Evolutionary conservation across 2,113 vertebrate species (phyloP).

Genomic region (Agelaius tricolor): DNA sequence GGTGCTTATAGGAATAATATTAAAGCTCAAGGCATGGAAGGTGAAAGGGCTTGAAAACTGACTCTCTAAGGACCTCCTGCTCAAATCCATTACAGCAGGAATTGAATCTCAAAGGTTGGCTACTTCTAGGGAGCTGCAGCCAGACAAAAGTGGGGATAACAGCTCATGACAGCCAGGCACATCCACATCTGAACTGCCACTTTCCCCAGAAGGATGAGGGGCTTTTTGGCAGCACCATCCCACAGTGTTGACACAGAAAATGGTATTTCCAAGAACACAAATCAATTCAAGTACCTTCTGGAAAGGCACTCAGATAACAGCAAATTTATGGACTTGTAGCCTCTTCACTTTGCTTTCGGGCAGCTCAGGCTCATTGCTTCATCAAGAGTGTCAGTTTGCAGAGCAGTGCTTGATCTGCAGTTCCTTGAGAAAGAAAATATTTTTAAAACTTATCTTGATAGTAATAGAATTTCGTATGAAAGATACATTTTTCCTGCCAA

Average conservation of each 20-base stretch:
- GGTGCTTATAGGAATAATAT: background rate
- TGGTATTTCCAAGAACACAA: background rate
- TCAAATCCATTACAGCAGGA: background rate
- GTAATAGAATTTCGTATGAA: conserved; percentile 57
- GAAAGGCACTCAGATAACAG: background rate
- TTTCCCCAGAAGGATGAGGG: background rate
- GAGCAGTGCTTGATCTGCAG: background rate
- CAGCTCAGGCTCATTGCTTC: background rate
- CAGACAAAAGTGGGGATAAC: background rate
- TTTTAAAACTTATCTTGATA: conserved; percentile 62
- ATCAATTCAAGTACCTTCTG: conserved; percentile 21
- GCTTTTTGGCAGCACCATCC: background rate
- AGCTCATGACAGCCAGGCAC: background rate
- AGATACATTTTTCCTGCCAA: conserved; percentile 54
- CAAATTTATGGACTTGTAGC: background rate
- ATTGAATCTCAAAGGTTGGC: background rate
- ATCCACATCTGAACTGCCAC: background rate
- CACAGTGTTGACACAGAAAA: background rate
- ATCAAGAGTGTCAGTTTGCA: conserved; percentile 19
- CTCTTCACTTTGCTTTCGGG: background rate
- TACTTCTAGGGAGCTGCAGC: background rate
- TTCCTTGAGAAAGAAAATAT: conserved; percentile 35
- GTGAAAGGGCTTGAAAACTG: background rate
- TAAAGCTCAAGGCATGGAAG: background rate
- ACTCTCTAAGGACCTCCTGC: background rate